Percentiles rank a stretch among this genome's conserved stretches.
These are phyloP conservation scores for Pseudococcus jackbeardsleyi DNA, from an alignment of 2,888 invertebrate genomes.

Conservation along the genomic window DNA sequence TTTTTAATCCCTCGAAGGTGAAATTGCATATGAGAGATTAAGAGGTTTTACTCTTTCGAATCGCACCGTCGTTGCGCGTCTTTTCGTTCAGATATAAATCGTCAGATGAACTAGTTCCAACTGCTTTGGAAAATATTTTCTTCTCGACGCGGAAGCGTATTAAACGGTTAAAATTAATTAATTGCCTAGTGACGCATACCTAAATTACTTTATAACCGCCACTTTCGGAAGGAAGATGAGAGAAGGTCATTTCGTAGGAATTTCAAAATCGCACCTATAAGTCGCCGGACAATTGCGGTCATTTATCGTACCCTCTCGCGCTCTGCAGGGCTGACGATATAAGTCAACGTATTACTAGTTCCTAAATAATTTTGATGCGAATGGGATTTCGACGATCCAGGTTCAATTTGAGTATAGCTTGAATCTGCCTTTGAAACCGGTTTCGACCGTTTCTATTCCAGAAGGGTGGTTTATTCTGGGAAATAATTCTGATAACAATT, in stretches of 20 bases:
- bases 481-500: too few relatives aligned
- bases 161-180: constrained; percentile 52
- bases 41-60: constrained; percentile 36
- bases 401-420: too few relatives aligned
- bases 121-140: constrained; percentile 35
- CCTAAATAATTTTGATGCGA: too few relatives aligned
- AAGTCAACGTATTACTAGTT: too few relatives aligned
- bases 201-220: constrained; percentile 22
- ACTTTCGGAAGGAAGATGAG: constrained; percentile 41
- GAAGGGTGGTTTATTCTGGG: too few relatives aligned
- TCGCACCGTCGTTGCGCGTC: not conserved
- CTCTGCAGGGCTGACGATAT: too few relatives aligned
- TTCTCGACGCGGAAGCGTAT: constrained; percentile 22
- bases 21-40: constrained; percentile 44
- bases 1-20: constrained; percentile 43
- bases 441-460: too few relatives aligned
- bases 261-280: constrained; percentile 14
- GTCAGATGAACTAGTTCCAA: constrained; percentile 52
- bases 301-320: not conserved
- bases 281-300: not conserved
- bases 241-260: constrained; percentile 44
- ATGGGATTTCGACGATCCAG: too few relatives aligned
- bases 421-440: too few relatives aligned
- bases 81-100: constrained; percentile 6
- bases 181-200: constrained; percentile 42